A percentile compares a stretch with the other conserved stretches of the same genome.
These are phyloP conservation scores for Alca torda DNA, from an alignment of 2,797 vertebrate genomes.

Conservation along the genomic window DNA sequence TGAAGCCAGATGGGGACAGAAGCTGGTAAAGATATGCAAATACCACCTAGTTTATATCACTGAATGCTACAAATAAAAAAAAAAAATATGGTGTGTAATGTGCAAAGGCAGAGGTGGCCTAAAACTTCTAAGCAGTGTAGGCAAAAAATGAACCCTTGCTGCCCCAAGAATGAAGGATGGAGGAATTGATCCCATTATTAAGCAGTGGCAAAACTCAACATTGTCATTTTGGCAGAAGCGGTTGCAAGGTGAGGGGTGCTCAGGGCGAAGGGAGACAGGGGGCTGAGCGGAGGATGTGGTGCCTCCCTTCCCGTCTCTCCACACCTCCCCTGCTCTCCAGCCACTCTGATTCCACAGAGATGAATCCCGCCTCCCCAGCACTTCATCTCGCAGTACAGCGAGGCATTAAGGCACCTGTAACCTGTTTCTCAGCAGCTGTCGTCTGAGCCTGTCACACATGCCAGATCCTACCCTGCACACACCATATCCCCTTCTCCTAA, in stretches of 20 bases:
- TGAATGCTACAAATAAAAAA: not conserved
- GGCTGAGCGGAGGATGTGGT: not conserved
- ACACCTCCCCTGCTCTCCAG: not conserved
- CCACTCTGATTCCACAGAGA: not conserved
- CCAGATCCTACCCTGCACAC: not conserved
- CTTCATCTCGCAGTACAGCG: not conserved
- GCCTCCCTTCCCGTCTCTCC: not conserved
- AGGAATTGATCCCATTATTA: not conserved
- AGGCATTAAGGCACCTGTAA: not conserved
- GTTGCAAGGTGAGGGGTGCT: not conserved
- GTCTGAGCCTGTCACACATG: not conserved
- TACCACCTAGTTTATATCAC: not conserved
- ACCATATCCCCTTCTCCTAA: not conserved
- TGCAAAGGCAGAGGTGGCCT: not conserved
- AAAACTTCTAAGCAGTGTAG: not conserved
- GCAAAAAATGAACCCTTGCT: not conserved
- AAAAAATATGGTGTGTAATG: not conserved
- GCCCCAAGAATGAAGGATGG: not conserved
- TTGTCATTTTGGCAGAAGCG: not conserved
- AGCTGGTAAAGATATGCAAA: not conserved
- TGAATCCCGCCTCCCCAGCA: not conserved
- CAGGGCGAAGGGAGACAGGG: rapidly evolving
- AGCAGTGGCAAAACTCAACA: not conserved
- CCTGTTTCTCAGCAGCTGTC: not conserved
- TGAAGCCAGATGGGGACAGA: not conserved